Evolutionary conservation across 2,113 vertebrate genomes (phyloP).

Genomic region (Indicator maculatus): DNA sequence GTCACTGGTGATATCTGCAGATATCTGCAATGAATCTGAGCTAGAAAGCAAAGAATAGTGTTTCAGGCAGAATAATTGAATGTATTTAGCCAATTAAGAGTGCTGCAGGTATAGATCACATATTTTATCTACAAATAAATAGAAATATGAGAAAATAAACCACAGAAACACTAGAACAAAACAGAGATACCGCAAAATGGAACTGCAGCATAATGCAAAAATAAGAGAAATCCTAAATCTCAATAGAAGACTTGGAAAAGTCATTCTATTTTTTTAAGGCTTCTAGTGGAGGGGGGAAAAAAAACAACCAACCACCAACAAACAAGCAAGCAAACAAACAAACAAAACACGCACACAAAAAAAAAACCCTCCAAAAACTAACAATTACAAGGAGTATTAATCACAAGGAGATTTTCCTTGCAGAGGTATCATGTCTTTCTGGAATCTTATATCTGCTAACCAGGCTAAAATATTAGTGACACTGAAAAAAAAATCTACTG

Average conservation of each 20-base stretch:
- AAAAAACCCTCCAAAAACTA: neutral
- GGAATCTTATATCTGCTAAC: neutral
- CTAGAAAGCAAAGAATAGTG: neutral
- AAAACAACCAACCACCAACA: neutral
- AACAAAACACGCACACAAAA: too few species aligned
- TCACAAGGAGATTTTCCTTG: neutral
- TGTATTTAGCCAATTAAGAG: neutral
- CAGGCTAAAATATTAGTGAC: neutral
- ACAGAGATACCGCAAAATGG: neutral
- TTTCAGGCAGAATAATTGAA: neutral
- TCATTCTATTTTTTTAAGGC: neutral
- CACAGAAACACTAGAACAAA: neutral
- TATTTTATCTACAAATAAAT: slow-evolving; percentile 1
- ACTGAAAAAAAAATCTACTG: neutral
- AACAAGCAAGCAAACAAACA: too few species aligned
- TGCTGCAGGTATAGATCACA: neutral
- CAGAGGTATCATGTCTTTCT: neutral
- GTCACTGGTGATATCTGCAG: neutral
- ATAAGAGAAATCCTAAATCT: neutral
- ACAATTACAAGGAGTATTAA: neutral
- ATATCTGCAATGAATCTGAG: slow-evolving; percentile 14
- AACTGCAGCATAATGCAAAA: neutral
- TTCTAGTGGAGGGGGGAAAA: rapidly evolving
- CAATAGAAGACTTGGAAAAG: neutral
- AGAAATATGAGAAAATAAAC: neutral